phyloP scores from a whole-genome alignment of 2,113 vertebrate species.

The Microcebus jonahi region DNA sequence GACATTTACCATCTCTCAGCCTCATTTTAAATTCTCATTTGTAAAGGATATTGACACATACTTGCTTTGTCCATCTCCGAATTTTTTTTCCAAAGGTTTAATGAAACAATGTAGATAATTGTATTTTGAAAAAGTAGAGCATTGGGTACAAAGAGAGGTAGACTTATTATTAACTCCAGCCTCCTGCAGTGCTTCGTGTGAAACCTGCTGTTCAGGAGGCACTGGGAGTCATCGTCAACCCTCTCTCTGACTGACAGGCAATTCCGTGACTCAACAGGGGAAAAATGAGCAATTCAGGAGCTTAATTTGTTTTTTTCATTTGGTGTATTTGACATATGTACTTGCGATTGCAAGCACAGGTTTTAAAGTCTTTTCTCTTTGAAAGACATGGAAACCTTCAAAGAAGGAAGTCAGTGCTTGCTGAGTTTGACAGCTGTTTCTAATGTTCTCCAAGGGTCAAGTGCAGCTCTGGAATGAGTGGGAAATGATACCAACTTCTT shows the following conservation, averaged over 20 bases:
- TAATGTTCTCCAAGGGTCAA: background rate
- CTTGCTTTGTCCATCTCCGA: background rate
- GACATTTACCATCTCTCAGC: background rate
- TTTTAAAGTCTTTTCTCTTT: conserved; percentile 36
- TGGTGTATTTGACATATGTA: background rate
- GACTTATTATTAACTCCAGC: background rate
- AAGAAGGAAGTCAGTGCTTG: background rate
- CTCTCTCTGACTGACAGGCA: background rate
- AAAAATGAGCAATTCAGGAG: background rate
- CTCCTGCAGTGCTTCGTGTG: no score
- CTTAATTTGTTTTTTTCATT: background rate
- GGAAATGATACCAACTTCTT: background rate
- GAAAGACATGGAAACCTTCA: background rate
- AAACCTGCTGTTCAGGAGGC: background rate
- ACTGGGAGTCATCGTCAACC: background rate
- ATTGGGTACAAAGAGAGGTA: background rate
- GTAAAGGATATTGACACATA: background rate
- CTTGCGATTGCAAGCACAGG: background rate
- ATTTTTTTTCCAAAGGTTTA: background rate
- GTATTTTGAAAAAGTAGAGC: background rate
- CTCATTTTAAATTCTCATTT: background rate
- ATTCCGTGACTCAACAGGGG: background rate
- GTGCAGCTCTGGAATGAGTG: background rate
- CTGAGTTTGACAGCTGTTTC: background rate
- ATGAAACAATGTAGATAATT: background rate